These are phyloP conservation scores for Euzophera pinguis DNA, from an alignment of 2,888 invertebrate genomes.

Conservation along the genomic window DNA sequence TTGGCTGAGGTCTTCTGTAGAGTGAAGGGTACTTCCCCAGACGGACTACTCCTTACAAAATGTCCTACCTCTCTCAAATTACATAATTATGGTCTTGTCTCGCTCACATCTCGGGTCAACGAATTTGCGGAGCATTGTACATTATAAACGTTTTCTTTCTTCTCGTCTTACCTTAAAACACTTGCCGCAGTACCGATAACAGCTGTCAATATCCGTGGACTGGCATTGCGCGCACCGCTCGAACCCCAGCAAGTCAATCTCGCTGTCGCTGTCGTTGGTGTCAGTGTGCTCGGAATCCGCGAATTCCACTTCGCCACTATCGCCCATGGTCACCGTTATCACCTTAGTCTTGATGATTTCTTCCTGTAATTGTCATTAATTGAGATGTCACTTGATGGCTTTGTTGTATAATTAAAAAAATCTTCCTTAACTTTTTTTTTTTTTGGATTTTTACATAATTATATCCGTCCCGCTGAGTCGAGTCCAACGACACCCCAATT, in stretches of 20 bases:
- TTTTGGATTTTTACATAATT: no score
- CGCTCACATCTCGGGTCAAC: no score
- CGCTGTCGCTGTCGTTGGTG: conserved; percentile 61
- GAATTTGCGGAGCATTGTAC: no score
- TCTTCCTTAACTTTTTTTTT: no score
- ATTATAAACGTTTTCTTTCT: background rate
- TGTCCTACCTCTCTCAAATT: no score
- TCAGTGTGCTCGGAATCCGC: conserved; percentile 68
- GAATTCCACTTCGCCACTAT: conserved; percentile 59
- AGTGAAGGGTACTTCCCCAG: no score
- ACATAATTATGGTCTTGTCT: no score
- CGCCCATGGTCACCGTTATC: conserved; percentile 54
- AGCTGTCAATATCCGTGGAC: conserved; percentile 81
- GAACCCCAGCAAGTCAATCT: conserved; percentile 80
- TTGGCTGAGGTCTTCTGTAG: no score
- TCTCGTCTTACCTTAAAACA: conserved; percentile 82
- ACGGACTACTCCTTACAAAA: no score
- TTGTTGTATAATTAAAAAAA: no score
- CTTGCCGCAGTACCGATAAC: conserved; percentile 84
- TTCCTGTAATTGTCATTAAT: conserved; percentile 44
- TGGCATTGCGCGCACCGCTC: conserved; percentile 83
- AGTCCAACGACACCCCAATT: no score
- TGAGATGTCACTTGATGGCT: background rate
- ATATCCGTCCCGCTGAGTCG: no score
- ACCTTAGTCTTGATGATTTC: conserved; percentile 64